phyloP scores from a whole-genome alignment of 2,113 vertebrate genomes.

The Ictalurus punctatus region DNA sequence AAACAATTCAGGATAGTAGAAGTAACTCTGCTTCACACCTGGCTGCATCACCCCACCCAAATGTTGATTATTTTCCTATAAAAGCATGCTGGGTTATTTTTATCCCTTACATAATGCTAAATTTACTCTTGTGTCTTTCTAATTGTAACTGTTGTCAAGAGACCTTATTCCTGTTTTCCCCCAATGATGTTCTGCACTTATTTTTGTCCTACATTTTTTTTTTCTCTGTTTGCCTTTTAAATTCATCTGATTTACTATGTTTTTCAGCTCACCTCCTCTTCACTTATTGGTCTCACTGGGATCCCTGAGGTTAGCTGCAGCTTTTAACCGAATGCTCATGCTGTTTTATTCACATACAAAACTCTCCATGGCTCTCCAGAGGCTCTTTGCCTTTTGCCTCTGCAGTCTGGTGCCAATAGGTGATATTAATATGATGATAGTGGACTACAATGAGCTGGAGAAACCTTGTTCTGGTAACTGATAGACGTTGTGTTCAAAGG shows the following conservation, averaged over 20 bases:
- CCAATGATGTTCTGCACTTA: not conserved
- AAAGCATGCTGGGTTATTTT: not conserved
- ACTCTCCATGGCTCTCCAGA: not conserved
- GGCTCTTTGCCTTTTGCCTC: not conserved
- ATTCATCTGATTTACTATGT: slow-evolving; percentile 19
- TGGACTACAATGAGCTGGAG: slow-evolving; percentile 27
- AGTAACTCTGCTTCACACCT: not conserved
- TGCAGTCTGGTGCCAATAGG: not conserved
- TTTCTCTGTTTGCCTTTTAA: not conserved
- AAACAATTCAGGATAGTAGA: not conserved
- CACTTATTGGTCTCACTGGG: slow-evolving; percentile 35
- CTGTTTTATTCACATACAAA: not conserved
- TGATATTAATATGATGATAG: slow-evolving; percentile 10
- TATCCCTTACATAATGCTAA: not conserved
- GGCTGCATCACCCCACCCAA: not conserved
- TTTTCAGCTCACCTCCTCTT: slow-evolving; percentile 3
- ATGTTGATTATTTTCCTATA: not conserved
- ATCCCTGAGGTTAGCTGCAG: not conserved
- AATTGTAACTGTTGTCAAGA: not conserved
- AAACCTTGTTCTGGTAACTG: not conserved
- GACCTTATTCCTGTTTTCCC: not conserved
- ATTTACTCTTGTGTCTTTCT: not conserved
- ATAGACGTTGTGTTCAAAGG: not conserved
- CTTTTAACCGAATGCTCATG: not conserved
- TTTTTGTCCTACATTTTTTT: no score